Conservation (phyloP, 2,113 vertebrate species). For the Asarcornis scutulata region DNA sequence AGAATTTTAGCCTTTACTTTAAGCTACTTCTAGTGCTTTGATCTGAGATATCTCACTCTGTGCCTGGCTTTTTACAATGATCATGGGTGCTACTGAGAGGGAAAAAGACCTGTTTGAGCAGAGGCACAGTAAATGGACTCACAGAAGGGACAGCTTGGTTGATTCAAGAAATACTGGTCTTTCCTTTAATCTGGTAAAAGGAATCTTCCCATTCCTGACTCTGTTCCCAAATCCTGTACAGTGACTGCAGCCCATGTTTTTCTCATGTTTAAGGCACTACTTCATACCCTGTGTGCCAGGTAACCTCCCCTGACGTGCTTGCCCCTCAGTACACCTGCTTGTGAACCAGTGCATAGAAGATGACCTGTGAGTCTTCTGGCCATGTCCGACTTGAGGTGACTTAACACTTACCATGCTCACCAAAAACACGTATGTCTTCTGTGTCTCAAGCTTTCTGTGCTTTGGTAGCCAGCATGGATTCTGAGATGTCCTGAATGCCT, state of each 20-base stretch:
- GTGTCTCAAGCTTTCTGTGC: not conserved
- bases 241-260: not conserved
- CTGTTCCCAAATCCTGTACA: not conserved
- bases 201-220: not conserved
- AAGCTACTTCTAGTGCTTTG: not conserved
- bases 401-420: not conserved
- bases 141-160: not conserved
- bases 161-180: not conserved
- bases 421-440: not conserved
- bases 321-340: not conserved
- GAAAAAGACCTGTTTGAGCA: not conserved
- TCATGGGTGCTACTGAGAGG: not conserved
- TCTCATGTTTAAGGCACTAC: not conserved
- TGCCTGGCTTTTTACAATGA: not conserved
- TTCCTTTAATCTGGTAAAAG: not conserved
- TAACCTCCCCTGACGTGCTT: not conserved
- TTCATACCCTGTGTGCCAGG: not conserved
- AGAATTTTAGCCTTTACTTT: not conserved
- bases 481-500: not conserved
- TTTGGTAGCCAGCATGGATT: not conserved
- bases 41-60: not conserved
- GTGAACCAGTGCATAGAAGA: not conserved
- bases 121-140: not conserved
- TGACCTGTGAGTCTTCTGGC: not conserved
- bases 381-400: not conserved